phyloP scores from a whole-genome alignment of 2,888 invertebrate genomes.

The Epicampocera succincta region DNA sequence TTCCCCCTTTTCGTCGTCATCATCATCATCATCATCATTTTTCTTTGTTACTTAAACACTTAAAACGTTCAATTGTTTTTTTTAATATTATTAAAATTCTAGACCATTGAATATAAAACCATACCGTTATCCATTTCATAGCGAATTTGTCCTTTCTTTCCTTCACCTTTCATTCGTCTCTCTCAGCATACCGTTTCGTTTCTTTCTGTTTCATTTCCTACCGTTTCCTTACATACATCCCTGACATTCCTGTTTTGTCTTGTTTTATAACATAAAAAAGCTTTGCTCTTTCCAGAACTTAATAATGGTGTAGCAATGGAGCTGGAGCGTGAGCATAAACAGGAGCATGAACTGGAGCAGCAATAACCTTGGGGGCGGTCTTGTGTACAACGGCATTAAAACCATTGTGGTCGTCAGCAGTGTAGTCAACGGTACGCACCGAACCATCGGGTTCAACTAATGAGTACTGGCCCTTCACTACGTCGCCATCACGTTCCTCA shows the following conservation, averaged over 20 bases:
- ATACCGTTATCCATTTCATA: constrained; percentile 67
- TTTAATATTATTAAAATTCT: constrained; percentile 61
- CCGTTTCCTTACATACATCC: constrained; percentile 55
- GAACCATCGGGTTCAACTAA: constrained; percentile 82
- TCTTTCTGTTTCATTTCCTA: constrained; percentile 38
- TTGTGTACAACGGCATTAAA: constrained; percentile 88
- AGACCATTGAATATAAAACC: constrained; percentile 61
- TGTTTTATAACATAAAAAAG: constrained; percentile 40
- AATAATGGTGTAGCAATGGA: constrained; percentile 81
- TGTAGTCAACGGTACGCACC: constrained; percentile 84
- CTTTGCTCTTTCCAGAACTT: constrained; percentile 69
- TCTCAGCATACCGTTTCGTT: constrained; percentile 30
- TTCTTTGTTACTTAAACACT: constrained; percentile 59
- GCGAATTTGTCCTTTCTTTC: constrained; percentile 54
- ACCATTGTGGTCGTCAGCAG: constrained; percentile 87
- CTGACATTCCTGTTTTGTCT: constrained; percentile 64
- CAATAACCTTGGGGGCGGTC: constrained; percentile 83
- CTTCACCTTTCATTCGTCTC: constrained; percentile 3
- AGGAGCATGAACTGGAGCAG: constrained; percentile 74
- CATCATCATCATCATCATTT: constrained; percentile 4
- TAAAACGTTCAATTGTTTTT: constrained; percentile 40
- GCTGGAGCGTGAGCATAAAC: constrained; percentile 79
- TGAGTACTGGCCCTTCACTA: constrained; percentile 86
- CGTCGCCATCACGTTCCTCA: constrained; percentile 87
- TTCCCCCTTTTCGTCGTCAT: constrained; percentile 15